Evolutionary conservation across 2,888 invertebrate genomes (phyloP), one percentile per base, ranked within the genome.

Genomic region (Oscheius sp.): DNA sequence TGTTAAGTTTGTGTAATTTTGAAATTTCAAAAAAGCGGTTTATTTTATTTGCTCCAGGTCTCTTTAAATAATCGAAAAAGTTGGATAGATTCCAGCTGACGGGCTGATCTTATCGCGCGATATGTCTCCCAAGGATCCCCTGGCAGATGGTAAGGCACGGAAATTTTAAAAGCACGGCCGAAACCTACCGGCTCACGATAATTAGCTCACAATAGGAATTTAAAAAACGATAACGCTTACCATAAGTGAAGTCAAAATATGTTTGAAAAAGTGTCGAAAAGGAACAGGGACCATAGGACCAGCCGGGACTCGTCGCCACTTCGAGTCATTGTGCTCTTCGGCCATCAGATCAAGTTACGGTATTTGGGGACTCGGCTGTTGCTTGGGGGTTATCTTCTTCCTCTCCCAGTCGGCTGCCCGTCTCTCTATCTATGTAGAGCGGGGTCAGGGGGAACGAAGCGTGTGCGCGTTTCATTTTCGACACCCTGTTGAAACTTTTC

Each of bases 371-470:
- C 61, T 66, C 25, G 29, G 25, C 29, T 58, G 61, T 43, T 61
- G 61, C 61, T 61, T 52, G 49, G 25, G 7, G 66, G 52, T 66
- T 66, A 66, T 66, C 66, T 66, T 49, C 25, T 18, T 52, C 66
- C 63, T 46, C 63, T 16, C 63, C 27, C 56, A 6, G 56, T 21
- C 16, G 13, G 16, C 9, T 35, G 18, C 18, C 7, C 27, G 25
- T 58, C 21, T 43, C 21, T 63, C 66, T 49, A 66, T 66, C 66
- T 66, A 66, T 52, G 35, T 66, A 49, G 66, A 66, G 66, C 66
- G 66, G 66, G 66, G 66, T 66, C 66, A 52, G 29, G 21, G n/a
- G 49, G 16, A 7, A 13, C 6, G 49, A 49, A 35, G 35, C 35
- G 18, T 43, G 18, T 27, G 29, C 58, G 25, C 25, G 25, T 58